Evolutionary conservation across 2,797 vertebrate species (phyloP), one percentile per base, ranked within the genome.

Genomic region (Ctenochaetus hawaiiensis): DNA sequence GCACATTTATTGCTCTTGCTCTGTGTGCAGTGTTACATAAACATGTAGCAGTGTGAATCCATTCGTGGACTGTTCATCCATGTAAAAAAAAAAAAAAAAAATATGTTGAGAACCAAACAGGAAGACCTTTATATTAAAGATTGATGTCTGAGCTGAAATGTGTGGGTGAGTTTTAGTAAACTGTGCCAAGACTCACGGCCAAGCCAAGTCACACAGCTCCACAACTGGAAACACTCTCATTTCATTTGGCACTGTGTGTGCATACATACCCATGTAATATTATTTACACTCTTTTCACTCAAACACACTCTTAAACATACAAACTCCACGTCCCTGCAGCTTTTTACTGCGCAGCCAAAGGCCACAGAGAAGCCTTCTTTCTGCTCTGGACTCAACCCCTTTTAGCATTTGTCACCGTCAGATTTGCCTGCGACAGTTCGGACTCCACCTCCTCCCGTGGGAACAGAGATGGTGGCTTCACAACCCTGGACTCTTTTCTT

Each of bases 1-100:
- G 77, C 70, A 57, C 1, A 59, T 91, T 92, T 93, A 92, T 92
- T 93, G 82, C 76, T 64, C 5, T 64, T 56, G 44, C 63, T 78
- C 8, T 8, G 78, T 79, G 81, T 63, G 81, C 44, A 56, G 75
- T 39, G 1, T 80, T 82, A 83, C 77, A 85, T 72, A 66, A 62
- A 82, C 72, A 57, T 52, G 78, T 11, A 51, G 53, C 18, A 51
- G 51, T 59, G 63, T 2, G 30, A 75, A 66, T 68, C 61, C 43
- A 14, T 12, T n/a, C 17, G 57, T 44, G 45, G 54, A 45, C 34
- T 7, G 44, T 39, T 52, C n/a, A 11, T 34, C 54, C 56, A 14
- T 20, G 54, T 65, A 70, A 39, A 49, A 53, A 26, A 26, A 26
- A 26, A 26, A 26, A 26, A 26, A 26, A 26, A 26, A 26, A 26